Evolutionary conservation across 2,888 invertebrate species (phyloP).

Genomic region (Parnassius apollo): DNA sequence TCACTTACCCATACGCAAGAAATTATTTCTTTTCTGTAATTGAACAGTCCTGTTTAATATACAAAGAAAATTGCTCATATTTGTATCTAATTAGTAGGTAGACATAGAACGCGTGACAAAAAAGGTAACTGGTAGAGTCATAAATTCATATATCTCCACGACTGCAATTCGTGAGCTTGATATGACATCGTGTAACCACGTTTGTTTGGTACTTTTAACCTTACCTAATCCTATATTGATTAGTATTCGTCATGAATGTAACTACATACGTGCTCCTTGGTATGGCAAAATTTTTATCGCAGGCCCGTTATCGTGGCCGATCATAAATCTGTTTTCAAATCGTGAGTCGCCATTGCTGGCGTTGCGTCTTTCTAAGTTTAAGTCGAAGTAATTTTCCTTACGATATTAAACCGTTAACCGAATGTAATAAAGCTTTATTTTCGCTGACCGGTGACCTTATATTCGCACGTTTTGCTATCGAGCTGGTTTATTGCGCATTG

Average conservation of each 20-base stretch:
- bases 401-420: constrained; percentile 53
- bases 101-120: constrained; percentile 43
- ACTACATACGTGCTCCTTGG: constrained; percentile 48
- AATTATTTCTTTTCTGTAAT: no score
- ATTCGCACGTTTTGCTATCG: constrained; percentile 59
- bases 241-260: constrained; percentile 21
- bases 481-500: constrained; percentile 71
- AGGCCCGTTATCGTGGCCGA: constrained; percentile 77
- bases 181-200: constrained; percentile 57
- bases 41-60: background rate
- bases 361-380: constrained; percentile 52
- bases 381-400: constrained; percentile 35
- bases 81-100: background rate
- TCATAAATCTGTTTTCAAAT: constrained; percentile 81
- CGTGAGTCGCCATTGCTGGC: constrained; percentile 70
- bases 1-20: no score
- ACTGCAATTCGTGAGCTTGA: constrained; percentile 58
- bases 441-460: constrained; percentile 48
- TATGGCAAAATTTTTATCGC: constrained; percentile 77
- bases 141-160: constrained; percentile 53
- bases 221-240: constrained; percentile 7
- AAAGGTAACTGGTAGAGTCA: constrained; percentile 25
- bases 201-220: constrained; percentile 31
- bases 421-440: constrained; percentile 64
- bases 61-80: constrained; percentile 3